These are phyloP conservation scores for Eudasyphora cyanicolor DNA, from an alignment of 2,888 invertebrate genomes.

Conservation along the genomic window DNA sequence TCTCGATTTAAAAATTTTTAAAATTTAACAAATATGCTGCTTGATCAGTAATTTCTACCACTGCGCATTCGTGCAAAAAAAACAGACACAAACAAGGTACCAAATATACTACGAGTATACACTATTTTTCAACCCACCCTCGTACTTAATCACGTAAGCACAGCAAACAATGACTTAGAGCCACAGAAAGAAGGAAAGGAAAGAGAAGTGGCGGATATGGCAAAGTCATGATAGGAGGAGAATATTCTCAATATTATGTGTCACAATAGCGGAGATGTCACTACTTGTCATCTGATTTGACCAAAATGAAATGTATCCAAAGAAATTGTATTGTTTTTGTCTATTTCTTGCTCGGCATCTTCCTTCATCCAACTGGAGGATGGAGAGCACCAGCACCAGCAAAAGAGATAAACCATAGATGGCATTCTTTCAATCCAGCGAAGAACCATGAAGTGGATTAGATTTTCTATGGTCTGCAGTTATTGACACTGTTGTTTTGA, in stretches of 20 bases:
- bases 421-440: neutral
- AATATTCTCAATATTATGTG: slow-evolving; percentile 35
- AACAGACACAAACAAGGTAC: too few relatives aligned
- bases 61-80: too few relatives aligned
- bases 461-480: neutral
- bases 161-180: neutral
- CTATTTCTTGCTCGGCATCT: neutral
- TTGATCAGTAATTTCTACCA: too few relatives aligned
- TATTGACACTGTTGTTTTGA: neutral
- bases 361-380: neutral
- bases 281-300: slow-evolving; percentile 74
- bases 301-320: slow-evolving; percentile 72
- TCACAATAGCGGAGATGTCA: slow-evolving; percentile 66
- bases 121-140: neutral
- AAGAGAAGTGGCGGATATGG: slow-evolving; percentile 24
- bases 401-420: neutral
- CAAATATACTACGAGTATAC: too few relatives aligned
- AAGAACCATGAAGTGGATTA: neutral
- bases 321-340: slow-evolving; percentile 29
- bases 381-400: neutral
- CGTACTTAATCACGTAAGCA: neutral
- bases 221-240: slow-evolving; percentile 17
- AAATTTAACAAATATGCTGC: too few relatives aligned
- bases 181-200: slow-evolving; percentile 17
- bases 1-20: too few relatives aligned